phyloP scores from a whole-genome alignment of 1,140 invertebrate species.

The Odontomachus brunneus region DNA sequence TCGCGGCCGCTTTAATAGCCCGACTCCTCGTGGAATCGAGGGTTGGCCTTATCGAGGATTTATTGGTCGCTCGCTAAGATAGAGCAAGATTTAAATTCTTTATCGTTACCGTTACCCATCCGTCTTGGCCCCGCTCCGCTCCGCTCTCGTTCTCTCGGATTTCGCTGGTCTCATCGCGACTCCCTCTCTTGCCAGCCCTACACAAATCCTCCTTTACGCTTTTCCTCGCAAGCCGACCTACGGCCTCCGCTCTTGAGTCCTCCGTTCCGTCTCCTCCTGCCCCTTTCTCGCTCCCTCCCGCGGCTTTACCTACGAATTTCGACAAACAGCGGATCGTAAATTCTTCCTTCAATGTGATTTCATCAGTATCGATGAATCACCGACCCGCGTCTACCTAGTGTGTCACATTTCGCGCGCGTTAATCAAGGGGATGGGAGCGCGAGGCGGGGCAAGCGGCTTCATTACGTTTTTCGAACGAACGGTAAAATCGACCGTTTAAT shows the following conservation, averaged over 20 bases:
- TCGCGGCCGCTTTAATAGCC: conserved; percentile 46
- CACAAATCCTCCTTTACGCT: conserved; percentile 44
- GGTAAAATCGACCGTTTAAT: conserved; percentile 30
- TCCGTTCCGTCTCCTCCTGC: too few species aligned
- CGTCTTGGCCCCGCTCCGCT: conserved; percentile 27
- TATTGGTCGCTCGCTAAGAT: conserved; percentile 60
- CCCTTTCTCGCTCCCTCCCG: too few species aligned
- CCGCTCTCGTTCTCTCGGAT: conserved; percentile 16
- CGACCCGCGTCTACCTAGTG: background rate
- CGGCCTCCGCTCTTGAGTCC: too few species aligned
- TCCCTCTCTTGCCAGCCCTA: conserved; percentile 16
- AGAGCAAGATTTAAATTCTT: conserved; percentile 67
- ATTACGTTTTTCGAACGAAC: conserved; percentile 1
- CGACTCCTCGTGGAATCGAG: conserved; percentile 42
- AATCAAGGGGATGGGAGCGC: background rate
- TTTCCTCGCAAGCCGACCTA: conserved; percentile 8
- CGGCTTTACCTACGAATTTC: conserved; percentile 15
- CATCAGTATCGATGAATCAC: background rate
- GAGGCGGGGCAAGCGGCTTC: background rate
- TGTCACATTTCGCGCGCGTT: background rate
- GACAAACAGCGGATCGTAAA: background rate
- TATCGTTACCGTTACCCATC: conserved; percentile 65
- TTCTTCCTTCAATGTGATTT: background rate
- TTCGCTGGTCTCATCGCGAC: conserved; percentile 33
- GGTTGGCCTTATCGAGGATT: conserved; percentile 63